A percentile compares a stretch with the other conserved stretches of the same genome.
Evolutionary conservation across 2,797 vertebrate genomes (phyloP).

Genomic region (Amazona finschi): DNA sequence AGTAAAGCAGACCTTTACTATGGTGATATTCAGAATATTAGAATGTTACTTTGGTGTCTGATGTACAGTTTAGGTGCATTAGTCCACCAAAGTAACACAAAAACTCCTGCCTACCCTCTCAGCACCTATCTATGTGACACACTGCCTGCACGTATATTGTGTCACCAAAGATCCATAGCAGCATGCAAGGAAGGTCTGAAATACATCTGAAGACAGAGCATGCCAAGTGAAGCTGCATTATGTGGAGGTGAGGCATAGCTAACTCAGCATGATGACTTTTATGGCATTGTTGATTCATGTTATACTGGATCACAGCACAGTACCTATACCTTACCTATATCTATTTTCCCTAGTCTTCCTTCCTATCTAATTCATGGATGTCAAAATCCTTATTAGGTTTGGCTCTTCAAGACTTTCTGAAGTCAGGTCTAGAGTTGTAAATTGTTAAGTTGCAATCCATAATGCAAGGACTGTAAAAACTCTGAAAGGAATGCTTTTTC

Average conservation of each 20-base stretch:
- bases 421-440: background rate
- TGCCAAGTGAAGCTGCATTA: background rate
- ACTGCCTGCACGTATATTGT: background rate
- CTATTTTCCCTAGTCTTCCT: background rate
- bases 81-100: background rate
- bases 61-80: background rate
- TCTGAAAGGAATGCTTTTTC: background rate
- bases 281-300: background rate
- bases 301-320: background rate
- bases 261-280: background rate
- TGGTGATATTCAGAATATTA: background rate
- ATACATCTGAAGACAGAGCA: background rate
- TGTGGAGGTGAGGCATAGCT: background rate
- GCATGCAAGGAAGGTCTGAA: background rate
- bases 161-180: background rate
- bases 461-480: background rate
- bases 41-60: background rate
- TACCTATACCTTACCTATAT: background rate
- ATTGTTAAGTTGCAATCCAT: background rate
- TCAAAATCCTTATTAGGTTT: background rate
- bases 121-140: background rate
- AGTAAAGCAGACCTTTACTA: background rate
- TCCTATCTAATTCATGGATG: background rate
- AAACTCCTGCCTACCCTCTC: background rate
- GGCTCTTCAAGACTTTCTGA: background rate